Evolutionary conservation across 2,888 invertebrate species (phyloP).

Genomic region (Plutella xylostella): DNA sequence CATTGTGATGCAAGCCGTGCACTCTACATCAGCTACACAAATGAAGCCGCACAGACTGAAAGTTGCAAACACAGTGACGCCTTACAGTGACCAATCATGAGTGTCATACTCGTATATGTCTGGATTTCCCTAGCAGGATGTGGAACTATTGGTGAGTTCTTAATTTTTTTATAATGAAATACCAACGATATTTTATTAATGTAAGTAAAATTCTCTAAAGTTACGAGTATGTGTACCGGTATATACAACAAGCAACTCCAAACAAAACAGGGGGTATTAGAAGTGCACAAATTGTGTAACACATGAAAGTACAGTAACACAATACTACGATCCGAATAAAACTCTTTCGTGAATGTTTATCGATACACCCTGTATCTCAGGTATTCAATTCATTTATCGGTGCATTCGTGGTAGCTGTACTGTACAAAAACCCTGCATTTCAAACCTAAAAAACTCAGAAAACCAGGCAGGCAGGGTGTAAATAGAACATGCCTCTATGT

Average conservation of each 20-base stretch:
- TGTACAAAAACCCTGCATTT: no score
- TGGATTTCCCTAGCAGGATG: conserved; percentile 40
- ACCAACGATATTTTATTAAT: background rate
- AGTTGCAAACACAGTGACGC: conserved; percentile 20
- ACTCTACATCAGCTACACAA: conserved; percentile 28
- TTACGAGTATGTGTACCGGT: background rate
- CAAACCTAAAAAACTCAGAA: no score
- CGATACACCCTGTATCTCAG: no score
- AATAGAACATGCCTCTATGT: no score
- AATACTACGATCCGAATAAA: no score
- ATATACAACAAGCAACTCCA: background rate
- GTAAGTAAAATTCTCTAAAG: background rate
- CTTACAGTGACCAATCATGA: conserved; percentile 38
- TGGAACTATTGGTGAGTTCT: conserved; percentile 32
- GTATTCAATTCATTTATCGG: no score
- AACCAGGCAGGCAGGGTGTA: no score
- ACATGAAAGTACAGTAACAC: no score
- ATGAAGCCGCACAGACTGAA: conserved; percentile 52
- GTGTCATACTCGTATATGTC: conserved; percentile 25
- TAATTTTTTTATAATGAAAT: no score
- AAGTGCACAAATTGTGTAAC: no score
- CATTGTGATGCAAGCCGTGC: background rate
- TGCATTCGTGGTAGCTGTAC: no score
- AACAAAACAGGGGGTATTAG: background rate
- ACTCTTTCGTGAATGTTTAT: no score